Evolutionary conservation across 2,797 vertebrate genomes (phyloP), one percentile per base, ranked within the genome.

Genomic region (Spondyliosoma cantharus): DNA sequence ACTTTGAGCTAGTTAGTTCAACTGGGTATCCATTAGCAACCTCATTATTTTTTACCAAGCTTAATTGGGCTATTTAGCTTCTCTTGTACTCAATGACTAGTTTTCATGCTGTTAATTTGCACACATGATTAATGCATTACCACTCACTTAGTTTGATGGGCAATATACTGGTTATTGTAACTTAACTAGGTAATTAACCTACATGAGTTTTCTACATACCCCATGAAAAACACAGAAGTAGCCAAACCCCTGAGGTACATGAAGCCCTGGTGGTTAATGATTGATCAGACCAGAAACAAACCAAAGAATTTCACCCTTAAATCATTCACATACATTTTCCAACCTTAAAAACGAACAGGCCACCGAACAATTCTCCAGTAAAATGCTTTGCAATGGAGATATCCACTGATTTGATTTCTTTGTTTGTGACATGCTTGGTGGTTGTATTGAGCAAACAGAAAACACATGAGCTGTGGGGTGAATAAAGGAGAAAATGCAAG

Each of bases 391-490:
- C 27, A 46, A 48, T 64, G 45, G 25, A 65, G 62, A 54, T 45
- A 79, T 13, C 14, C 45, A 54, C 1, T 76, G 12, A 65, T 80
- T 70, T 7, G 32, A 73, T 68, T 57, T 72, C 64, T 71, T 29
- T 59, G 42, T 78, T 71, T 77, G 69, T 49, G 56, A 25, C 43
- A 68, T 80, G 67, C 43, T 74, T 67, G 32, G 62, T 67, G 53
- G 76, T 80, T 83, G 62, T 62, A 61, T 60, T 52, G 74, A 77
- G 65, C 53, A 80, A 85, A 85, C 49, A 81, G 76, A 56, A 89
- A 85, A 81, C 82, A 87, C 49, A 81, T 89, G 85, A 81, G 45
- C 48, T 48, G 5, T 9, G 1, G 70, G 29, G 24, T 67, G 72
- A 81, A 58, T 27, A 74, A 58, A 74, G 61, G 82, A 62, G 52